Conservation (phyloP, 2,113 vertebrate species). For the Emydocephalus ijimae region DNA sequence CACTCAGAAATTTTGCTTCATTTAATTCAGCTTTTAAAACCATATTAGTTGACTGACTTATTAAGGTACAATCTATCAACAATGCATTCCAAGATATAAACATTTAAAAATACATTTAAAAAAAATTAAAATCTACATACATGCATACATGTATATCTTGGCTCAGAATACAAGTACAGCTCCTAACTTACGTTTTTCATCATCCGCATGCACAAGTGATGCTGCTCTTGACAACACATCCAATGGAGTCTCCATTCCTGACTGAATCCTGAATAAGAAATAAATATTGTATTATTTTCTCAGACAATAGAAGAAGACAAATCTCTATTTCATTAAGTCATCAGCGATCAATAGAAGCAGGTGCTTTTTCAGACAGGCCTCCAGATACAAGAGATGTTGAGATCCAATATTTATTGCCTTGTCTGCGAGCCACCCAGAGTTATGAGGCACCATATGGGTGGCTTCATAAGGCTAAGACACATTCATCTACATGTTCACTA, state of each 20-base stretch:
- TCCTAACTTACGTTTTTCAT: conserved; percentile 91
- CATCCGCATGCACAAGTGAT: conserved; percentile 92
- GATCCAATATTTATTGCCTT: neutral
- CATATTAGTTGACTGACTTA: neutral
- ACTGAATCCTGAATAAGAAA: conserved; percentile 62
- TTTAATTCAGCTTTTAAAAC: neutral
- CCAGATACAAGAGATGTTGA: neutral
- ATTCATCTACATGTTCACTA: neutral
- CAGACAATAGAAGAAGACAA: neutral
- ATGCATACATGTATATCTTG: neutral
- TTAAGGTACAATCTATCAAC: neutral
- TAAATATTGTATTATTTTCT: neutral
- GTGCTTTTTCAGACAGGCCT: neutral
- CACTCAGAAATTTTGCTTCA: neutral
- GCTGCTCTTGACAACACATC: conserved; percentile 98
- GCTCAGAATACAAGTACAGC: neutral
- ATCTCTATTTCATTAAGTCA: neutral
- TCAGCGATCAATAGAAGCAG: neutral
- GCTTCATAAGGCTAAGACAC: neutral
- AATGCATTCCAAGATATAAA: neutral
- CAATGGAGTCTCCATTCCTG: conserved; percentile 96
- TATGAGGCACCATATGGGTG: neutral
- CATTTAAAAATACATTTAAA: neutral
- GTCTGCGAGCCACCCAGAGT: neutral
- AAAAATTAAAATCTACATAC: neutral